phyloP scores from a whole-genome alignment of 2,888 invertebrate genomes.

The Dendrolimus houi region DNA sequence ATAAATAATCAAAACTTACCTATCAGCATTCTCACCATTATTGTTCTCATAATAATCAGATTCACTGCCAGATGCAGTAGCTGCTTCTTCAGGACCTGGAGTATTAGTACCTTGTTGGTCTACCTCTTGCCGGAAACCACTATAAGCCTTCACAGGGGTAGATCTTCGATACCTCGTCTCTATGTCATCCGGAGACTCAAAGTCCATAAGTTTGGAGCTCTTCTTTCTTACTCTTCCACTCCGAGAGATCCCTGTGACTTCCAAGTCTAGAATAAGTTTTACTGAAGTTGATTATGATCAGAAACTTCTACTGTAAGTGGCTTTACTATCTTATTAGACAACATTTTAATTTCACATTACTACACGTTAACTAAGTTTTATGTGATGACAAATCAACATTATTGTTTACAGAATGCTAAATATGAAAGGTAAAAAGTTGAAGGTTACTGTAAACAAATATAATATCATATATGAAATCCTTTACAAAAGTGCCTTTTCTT shows the following conservation, averaged over 20 bases:
- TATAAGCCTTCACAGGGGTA: conserved; percentile 46
- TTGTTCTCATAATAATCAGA: conserved; percentile 66
- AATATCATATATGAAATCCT: too few relatives aligned
- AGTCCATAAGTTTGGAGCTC: conserved; percentile 95
- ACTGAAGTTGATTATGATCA: background rate
- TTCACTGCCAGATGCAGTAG: conserved; percentile 59
- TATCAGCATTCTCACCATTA: conserved; percentile 58
- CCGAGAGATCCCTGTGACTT: conserved; percentile 91
- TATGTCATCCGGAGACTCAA: conserved; percentile 92
- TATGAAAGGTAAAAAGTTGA: too few relatives aligned
- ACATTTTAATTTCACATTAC: too few relatives aligned
- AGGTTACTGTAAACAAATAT: too few relatives aligned
- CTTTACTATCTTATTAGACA: too few relatives aligned
- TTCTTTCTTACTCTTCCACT: conserved; percentile 95
- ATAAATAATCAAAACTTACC: conserved; percentile 24
- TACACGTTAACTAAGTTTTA: too few relatives aligned
- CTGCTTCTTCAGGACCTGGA: conserved; percentile 40
- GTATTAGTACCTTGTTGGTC: conserved; percentile 27
- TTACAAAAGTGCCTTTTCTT: too few relatives aligned
- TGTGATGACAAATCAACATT: too few relatives aligned
- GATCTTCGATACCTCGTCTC: conserved; percentile 76
- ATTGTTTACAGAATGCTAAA: too few relatives aligned
- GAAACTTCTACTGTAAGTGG: too few relatives aligned
- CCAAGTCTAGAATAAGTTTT: conserved; percentile 73
- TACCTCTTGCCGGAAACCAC: conserved; percentile 40